These are phyloP conservation scores for Drosophila erecta DNA, from an alignment of 1,140 invertebrate species.

Conservation along the genomic window DNA sequence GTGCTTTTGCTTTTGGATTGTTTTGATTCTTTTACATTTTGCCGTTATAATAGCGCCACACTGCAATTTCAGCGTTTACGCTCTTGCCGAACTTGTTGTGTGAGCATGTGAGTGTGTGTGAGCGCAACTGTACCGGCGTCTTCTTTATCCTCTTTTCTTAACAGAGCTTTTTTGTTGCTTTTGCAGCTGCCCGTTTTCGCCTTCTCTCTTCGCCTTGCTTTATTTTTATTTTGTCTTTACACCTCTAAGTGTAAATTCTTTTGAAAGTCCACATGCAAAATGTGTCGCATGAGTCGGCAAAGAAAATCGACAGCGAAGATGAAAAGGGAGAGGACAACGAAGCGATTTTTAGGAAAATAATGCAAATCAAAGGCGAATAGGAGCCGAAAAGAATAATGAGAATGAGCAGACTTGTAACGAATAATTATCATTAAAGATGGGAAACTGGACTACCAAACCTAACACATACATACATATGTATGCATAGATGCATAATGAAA, in stretches of 20 bases:
- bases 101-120: constrained; percentile 23
- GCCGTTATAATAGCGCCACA: constrained; percentile 41
- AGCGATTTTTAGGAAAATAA: not conserved
- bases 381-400: not conserved
- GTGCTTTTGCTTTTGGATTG: constrained; percentile 29
- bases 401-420: not conserved
- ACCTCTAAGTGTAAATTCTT: constrained; percentile 38
- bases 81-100: not conserved
- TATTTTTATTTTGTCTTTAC: constrained; percentile 16
- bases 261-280: constrained; percentile 23
- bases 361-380: not conserved
- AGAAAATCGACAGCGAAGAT: not conserved
- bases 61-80: constrained; percentile 24
- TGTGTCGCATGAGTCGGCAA: constrained; percentile 28
- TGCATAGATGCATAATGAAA: not conserved
- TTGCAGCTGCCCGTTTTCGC: constrained; percentile 56
- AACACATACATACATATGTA: no score
- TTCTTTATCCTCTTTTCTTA: constrained; percentile 22
- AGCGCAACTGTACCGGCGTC: constrained; percentile 69
- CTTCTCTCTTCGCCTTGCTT: not conserved
- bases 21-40: constrained; percentile 10
- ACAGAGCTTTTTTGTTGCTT: constrained; percentile 46
- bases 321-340: not conserved
- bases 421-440: not conserved
- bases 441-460: no score